Evolutionary conservation across 2,797 vertebrate genomes (phyloP), one percentile per base, ranked within the genome.

Genomic region (Muscicapa striata): DNA sequence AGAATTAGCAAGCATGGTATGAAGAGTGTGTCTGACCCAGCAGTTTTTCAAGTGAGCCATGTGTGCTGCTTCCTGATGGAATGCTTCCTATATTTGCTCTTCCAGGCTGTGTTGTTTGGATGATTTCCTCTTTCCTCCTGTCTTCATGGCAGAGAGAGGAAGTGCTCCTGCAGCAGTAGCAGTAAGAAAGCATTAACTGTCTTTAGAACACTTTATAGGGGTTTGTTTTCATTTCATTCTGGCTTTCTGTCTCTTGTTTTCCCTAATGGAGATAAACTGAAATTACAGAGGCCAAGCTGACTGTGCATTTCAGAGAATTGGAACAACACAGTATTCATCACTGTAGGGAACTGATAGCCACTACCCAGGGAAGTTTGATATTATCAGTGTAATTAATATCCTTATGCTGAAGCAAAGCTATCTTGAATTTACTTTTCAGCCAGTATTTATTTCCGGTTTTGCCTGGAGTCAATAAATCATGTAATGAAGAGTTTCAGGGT

Each of bases 381-480:
- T 59, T 91, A 95, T 95, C 87, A 89, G 29, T 79, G 89, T 92
- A 93, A 96, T 96, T 95, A 96, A 90, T 97, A 95, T 82, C 89
- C 84, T 88, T 20, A 59, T 87, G 76, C 59, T 91, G 72, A 84
- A 92, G 87, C 83, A 94, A 84, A 90, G 66, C 89, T 78, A 73
- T 86, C 57, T 51, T 66, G 85, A 82, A 81, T 84, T 95, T 90
- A 54, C 59, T 91, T 91, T 93, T 95, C 73, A 91, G 55, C 38
- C 34, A 22, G 73, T 88, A 84, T 95, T 95, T 97, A 84, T 95
- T 96, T 94, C 69, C 59, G 84, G 84, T 88, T 93, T 95, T 94
- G 95, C 95, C 95, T 96, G 87, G 48, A 96, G 95, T 92, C 94
- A 96, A 52, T 95, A 96, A 94, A 83, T 94, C 91, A 49, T 6